Percentiles rank a stretch among this genome's conserved stretches.
Conservation (phyloP, 2,888 invertebrate genomes). For the Scelioninae gen. 1 region DNA sequence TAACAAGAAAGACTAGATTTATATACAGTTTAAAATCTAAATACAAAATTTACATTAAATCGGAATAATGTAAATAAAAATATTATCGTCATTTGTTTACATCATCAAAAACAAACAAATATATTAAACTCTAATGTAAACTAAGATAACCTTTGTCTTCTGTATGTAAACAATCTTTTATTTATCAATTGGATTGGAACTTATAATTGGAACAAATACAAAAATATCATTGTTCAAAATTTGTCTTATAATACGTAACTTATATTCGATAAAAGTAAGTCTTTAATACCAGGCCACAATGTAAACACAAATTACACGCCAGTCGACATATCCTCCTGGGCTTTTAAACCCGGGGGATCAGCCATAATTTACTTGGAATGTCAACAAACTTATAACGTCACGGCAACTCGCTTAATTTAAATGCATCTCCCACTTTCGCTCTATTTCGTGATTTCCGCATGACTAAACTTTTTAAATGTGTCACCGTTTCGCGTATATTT, state of each 20-base stretch:
- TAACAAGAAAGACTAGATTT: neutral
- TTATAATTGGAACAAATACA: neutral
- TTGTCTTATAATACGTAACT: conserved; percentile 2
- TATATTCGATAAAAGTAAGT: conserved; percentile 45
- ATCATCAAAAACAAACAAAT: too few species aligned
- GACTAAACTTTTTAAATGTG: conserved; percentile 61
- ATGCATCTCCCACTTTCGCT: conserved; percentile 67
- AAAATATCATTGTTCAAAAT: neutral
- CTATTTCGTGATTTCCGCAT: conserved; percentile 61
- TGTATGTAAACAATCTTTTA: too few species aligned
- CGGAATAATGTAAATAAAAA: too few species aligned
- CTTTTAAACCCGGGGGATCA: conserved; percentile 73
- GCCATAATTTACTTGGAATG: conserved; percentile 80
- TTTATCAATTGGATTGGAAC: neutral
- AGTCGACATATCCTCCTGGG: conserved; percentile 72
- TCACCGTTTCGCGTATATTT: conserved; percentile 36
- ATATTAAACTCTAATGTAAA: too few species aligned
- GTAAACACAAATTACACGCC: conserved; percentile 68
- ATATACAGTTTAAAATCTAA: neutral
- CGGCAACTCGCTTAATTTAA: conserved; percentile 67
- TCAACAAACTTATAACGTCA: conserved; percentile 76
- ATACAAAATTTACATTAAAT: too few species aligned
- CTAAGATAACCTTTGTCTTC: too few species aligned
- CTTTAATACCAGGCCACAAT: conserved; percentile 56
- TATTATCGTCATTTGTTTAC: too few species aligned